phyloP scores from a whole-genome alignment of 1,140 invertebrate genomes.

The Triops cancriformis region DNA sequence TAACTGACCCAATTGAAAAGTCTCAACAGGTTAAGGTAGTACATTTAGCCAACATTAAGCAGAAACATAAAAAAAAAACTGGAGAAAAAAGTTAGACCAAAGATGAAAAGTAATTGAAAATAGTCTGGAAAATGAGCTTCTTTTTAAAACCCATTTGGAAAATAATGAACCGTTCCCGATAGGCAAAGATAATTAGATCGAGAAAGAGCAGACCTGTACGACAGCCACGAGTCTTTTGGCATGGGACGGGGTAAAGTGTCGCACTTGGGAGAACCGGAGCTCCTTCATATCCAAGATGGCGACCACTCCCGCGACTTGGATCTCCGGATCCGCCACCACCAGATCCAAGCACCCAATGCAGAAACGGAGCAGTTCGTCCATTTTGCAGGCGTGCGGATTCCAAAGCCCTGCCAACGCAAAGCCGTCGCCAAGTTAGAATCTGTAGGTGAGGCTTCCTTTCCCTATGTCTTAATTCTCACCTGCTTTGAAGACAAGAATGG shows the following conservation, averaged over 20 bases:
- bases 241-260: constrained; percentile 61
- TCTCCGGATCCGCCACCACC: constrained; percentile 53
- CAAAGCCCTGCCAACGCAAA: constrained; percentile 45
- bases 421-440: background rate
- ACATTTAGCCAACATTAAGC: too few species aligned
- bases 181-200: too few species aligned
- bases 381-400: constrained; percentile 50
- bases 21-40: too few species aligned
- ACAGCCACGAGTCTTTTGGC: constrained; percentile 54
- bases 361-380: constrained; percentile 50
- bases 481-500: constrained; percentile 17
- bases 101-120: too few species aligned
- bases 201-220: constrained; percentile 47
- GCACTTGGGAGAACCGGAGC: constrained; percentile 53
- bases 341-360: constrained; percentile 50
- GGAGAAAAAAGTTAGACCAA: too few species aligned
- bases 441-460: background rate
- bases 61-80: too few species aligned
- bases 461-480: background rate
- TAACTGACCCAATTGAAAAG: too few species aligned
- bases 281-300: constrained; percentile 61
- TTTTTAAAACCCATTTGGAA: too few species aligned
- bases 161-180: too few species aligned
- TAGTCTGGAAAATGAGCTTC: too few species aligned
- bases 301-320: constrained; percentile 47